Evolutionary conservation across 2,888 invertebrate species (phyloP).

Genomic region (Brenthis hecate): DNA sequence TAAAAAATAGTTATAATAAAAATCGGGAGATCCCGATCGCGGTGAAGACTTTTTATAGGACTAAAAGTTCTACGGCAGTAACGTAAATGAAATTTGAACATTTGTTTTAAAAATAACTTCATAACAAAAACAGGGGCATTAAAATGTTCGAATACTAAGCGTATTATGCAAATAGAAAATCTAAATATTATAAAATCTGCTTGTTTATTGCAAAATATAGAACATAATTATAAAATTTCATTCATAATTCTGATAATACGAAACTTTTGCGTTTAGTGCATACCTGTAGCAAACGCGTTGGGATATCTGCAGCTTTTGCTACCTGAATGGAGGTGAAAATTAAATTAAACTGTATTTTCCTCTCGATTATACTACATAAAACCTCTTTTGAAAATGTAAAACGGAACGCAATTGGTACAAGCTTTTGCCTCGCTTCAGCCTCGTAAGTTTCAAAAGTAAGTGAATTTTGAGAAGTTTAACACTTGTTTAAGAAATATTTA

Average conservation of each 20-base stretch:
- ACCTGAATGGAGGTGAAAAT: constrained; percentile 33
- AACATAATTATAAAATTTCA: constrained; percentile 10
- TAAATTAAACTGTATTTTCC: constrained; percentile 38
- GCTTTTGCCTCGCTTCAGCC: constrained; percentile 3
- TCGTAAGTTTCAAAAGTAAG: not conserved
- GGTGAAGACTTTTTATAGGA: too few species aligned
- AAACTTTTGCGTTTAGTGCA: constrained; percentile 22
- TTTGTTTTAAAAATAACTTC: too few species aligned
- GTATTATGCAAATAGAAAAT: not conserved
- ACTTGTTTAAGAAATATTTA: not conserved
- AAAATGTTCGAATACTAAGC: too few species aligned
- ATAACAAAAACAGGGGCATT: too few species aligned
- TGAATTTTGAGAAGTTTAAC: not conserved
- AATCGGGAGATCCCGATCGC: too few species aligned
- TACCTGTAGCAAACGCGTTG: constrained; percentile 22
- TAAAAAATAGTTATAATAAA: too few species aligned
- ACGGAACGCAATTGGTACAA: constrained; percentile 36
- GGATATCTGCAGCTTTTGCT: constrained; percentile 17
- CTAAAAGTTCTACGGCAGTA: too few species aligned
- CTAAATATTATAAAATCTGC: not conserved
- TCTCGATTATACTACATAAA: constrained; percentile 37
- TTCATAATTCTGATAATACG: constrained; percentile 16
- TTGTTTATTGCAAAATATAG: not conserved
- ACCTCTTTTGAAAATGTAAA: constrained; percentile 36
- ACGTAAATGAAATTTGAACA: too few species aligned